Base-by-base conservation (phyloP, 2,888 invertebrate species). In the Amblyjoppa proteus region DNA sequence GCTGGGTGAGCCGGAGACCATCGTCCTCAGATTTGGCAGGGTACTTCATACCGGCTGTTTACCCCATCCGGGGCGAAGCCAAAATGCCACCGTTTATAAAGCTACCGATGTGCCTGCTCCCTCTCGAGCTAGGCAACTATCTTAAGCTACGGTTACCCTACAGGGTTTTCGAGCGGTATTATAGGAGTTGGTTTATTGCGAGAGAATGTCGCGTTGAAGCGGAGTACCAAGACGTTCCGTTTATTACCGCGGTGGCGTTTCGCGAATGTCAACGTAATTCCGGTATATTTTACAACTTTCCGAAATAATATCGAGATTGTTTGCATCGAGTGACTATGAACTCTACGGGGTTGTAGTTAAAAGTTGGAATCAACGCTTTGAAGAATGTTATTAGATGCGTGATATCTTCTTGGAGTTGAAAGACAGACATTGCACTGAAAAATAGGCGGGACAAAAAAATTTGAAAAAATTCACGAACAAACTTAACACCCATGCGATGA, bases 21-120 rank as follows among this genome's bases (percentile, higher is more conserved):
- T 81, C 56, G 73, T 71, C 61, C 73, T 31, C 45, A 69, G 75
- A 85, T 79, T 82, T 79, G 34, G 71, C 31, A 73, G 79, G 70
- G 78, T 58, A 66, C 79, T 80, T 79, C 75, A 58, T 69, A 83
- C 34, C 41, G 58, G 71, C 45, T 85, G 71, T 83, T 80, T 79
- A 73, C 71, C 56, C 71, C 66, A 76, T 76, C 79, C 76, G 28
- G 56, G 20, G 34, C 28, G 71, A 75, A 82, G 78, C 79, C 75
- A 76, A 83, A 70, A 80, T 71, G 79, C 75, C 75, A 79, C 53
- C 51, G 78, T 79, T 79, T 85, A 79, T 82, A 58, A 71, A 85
- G 79, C 78, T 79, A 28, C 74, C 51, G 61, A 64, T 64, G 66
- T 83, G 56, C 70, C 82, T 13, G 66, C 9, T 9, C 9, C 9